These are phyloP conservation scores for Anolis carolinensis DNA, from an alignment of 2,113 vertebrate species.

Conservation along the genomic window DNA sequence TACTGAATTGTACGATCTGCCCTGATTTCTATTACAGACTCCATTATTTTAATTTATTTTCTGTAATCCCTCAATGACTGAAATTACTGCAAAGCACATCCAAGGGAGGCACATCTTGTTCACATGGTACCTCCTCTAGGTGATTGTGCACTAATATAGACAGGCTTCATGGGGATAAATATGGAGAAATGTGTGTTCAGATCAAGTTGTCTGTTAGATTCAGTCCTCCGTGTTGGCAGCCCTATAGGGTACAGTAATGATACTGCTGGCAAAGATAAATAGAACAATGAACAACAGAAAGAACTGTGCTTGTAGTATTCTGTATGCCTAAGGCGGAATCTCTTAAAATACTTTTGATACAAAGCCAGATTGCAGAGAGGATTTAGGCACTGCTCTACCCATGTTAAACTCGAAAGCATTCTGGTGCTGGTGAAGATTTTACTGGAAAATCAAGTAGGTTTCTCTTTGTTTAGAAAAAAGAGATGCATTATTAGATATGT, in stretches of 20 bases:
- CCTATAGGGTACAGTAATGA: not conserved
- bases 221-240: constrained; percentile 7
- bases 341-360: constrained; percentile 70
- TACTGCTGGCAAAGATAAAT: constrained; percentile 22
- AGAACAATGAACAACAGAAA: constrained; percentile 49
- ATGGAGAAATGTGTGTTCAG: constrained; percentile 3
- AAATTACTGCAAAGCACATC: not conserved
- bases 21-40: not conserved
- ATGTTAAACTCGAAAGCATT: constrained; percentile 52
- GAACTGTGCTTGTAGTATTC: constrained; percentile 53
- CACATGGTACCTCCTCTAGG: not conserved
- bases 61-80: not conserved
- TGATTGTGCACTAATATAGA: too few species aligned
- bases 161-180: not conserved
- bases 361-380: constrained; percentile 61
- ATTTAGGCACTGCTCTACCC: constrained; percentile 59
- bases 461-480: constrained; percentile 55
- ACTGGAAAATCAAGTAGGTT: constrained; percentile 53
- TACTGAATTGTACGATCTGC: not conserved
- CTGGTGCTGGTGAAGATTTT: constrained; percentile 58
- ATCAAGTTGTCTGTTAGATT: not conserved
- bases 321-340: constrained; percentile 54
- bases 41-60: not conserved
- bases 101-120: not conserved
- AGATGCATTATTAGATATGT: constrained; percentile 50